Evolutionary conservation across 1,140 invertebrate genomes (phyloP).

Genomic region (Amyelois transitella): DNA sequence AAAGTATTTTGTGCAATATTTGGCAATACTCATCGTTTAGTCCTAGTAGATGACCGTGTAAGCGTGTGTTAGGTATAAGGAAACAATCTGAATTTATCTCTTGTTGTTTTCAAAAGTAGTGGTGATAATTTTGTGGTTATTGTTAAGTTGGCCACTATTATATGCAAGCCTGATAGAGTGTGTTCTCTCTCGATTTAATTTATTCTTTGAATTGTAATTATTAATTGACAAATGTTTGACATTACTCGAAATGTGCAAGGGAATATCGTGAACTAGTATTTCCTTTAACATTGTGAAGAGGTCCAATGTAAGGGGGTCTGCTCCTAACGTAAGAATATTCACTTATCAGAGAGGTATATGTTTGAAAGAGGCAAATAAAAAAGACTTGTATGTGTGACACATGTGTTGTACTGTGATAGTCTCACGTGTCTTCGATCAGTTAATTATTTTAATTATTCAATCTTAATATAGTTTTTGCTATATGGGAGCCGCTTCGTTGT

Average conservation of each 20-base stretch:
- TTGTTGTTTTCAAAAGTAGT: neutral
- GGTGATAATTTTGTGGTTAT: neutral
- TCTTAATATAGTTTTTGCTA: neutral
- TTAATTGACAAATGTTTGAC: no score
- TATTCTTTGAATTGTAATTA: no score
- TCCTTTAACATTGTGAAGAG: no score
- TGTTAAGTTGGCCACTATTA: neutral
- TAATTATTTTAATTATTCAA: neutral
- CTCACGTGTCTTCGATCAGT: neutral
- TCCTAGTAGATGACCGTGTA: conserved; percentile 37
- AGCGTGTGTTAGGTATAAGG: conserved; percentile 54
- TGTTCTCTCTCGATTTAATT: no score
- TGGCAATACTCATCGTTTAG: conserved; percentile 68
- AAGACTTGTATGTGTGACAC: neutral
- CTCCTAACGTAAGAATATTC: no score
- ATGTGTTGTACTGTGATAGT: no score
- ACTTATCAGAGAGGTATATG: no score
- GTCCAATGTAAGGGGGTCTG: no score
- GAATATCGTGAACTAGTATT: no score
- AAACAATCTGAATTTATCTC: neutral
- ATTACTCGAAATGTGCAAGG: no score
- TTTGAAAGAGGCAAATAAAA: neutral
- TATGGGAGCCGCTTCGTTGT: neutral
- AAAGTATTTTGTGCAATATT: conserved; percentile 62
- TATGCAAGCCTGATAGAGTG: no score